Base-by-base conservation (phyloP, 1,140 invertebrate species). In the Maniola jurtina region DNA sequence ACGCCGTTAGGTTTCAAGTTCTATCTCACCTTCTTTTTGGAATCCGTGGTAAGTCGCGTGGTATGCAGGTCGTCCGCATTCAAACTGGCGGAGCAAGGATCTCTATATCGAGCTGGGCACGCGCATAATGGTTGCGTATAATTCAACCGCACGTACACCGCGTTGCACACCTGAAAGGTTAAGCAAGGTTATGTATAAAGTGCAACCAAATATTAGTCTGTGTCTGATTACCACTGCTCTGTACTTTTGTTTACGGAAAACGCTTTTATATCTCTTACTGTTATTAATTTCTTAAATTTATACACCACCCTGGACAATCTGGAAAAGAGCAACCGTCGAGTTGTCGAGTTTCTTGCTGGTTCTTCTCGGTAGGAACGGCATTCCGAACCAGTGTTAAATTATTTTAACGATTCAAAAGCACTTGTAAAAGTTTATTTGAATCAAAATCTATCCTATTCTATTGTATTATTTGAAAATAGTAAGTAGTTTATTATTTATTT, bases 111-210 rank as follows among this genome's bases (percentile, higher is more conserved):
- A 45, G 93, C 93, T 33, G 97, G 96, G 92, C 97, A 98, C 58
- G 96, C 96, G 89, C 97, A 98, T 66, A 98, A 91, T 13, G 96
- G 96, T 86, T 98, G 97, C 33, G 97, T 98, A 91, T 97, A 97
- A 91, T 98, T 98, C 58, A 98, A 89, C 64, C 97, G 92, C 35
- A 97, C 95, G 90, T 98, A 98, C 58, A 98, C 96, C 0, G 97
- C 97, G 86, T 97, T 98, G 91, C 97, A 98, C 62, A 97, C 96
- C 93, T 97, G 92, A 15, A 80, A 79, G 50, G 15, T 25, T 48
- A 16, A 57, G 48, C 48, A 52, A 52, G 16, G 42, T 48, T 13
- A 25, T 15, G 13, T 57, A 57, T 16, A 7, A 58, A 16, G 25
- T 52, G 25, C 25, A 56, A 16, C 48, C n/a, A 52, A 25, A 52